Evolutionary conservation across 1,140 invertebrate genomes (phyloP).

Genomic region (Pogonognathellus flavescens): DNA sequence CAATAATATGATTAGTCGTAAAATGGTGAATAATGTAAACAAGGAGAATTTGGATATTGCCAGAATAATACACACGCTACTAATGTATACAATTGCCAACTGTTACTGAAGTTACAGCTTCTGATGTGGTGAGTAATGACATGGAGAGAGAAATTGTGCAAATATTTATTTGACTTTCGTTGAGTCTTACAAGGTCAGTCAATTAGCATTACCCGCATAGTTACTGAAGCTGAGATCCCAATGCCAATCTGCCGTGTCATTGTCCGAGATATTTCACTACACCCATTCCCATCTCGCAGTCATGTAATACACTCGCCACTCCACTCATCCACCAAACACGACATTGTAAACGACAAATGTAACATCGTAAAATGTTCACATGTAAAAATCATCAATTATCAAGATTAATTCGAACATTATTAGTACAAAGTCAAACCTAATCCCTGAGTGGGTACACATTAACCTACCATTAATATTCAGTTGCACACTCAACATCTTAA

Average conservation of each 20-base stretch:
- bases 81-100: neutral
- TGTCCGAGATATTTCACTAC: slow-evolving; percentile 36
- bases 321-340: neutral
- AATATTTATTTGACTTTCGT: slow-evolving; percentile 44
- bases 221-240: neutral
- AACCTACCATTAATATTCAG: no score
- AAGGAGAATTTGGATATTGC: neutral
- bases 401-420: neutral
- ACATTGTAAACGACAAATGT: neutral
- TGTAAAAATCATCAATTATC: neutral
- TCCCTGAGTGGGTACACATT: no score
- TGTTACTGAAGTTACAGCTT: neutral
- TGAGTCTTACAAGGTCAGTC: slow-evolving; percentile 4
- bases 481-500: no score
- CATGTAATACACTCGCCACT: neutral
- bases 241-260: slow-evolving; percentile 11
- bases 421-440: no score
- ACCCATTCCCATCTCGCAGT: neutral
- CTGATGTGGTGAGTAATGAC: neutral
- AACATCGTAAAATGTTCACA: neutral
- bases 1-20: neutral
- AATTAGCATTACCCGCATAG: neutral
- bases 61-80: neutral
- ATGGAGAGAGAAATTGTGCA: neutral
- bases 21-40: neutral